Conservation (phyloP, 2,888 invertebrate genomes). For the Lithosia quadra region DNA sequence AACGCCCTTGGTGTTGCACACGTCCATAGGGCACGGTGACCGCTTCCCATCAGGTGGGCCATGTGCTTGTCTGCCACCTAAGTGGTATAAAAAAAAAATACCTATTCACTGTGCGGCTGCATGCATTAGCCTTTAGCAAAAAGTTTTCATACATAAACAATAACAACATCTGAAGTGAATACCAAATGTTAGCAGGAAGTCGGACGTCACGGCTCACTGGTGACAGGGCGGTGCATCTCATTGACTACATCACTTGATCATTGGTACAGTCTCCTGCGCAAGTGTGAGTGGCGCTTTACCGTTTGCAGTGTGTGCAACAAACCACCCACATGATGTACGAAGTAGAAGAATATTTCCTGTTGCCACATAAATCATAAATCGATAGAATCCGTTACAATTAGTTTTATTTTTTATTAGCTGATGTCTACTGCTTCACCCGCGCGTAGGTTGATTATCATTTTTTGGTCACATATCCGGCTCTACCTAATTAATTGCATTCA, state of each 20-base stretch:
- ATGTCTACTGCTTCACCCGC: too few species aligned
- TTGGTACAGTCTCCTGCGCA: slow-evolving; percentile 8
- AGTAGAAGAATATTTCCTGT: neutral
- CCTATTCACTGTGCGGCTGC: neutral
- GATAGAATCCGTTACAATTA: too few species aligned
- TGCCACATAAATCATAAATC: neutral
- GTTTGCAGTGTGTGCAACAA: slow-evolving; percentile 1
- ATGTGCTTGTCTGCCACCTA: too few species aligned
- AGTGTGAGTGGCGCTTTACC: neutral
- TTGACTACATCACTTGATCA: slow-evolving; percentile 34
- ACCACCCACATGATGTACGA: neutral
- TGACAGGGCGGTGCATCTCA: slow-evolving; percentile 27
- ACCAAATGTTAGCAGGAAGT: slow-evolving; percentile 10
- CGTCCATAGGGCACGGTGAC: too few species aligned
- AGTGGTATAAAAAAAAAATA: too few species aligned
- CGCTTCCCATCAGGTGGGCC: too few species aligned
- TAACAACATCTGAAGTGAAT: slow-evolving; percentile 5
- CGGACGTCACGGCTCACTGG: slow-evolving; percentile 19
- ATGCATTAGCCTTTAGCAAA: neutral
- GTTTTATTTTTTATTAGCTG: neutral
- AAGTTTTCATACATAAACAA: neutral
- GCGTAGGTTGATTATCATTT: too few species aligned
- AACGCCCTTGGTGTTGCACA: too few species aligned
- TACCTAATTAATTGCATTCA: too few species aligned
- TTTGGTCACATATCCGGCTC: too few species aligned